Conservation (phyloP, 2,888 invertebrate species). For the Microctonus aethiopoides region DNA sequence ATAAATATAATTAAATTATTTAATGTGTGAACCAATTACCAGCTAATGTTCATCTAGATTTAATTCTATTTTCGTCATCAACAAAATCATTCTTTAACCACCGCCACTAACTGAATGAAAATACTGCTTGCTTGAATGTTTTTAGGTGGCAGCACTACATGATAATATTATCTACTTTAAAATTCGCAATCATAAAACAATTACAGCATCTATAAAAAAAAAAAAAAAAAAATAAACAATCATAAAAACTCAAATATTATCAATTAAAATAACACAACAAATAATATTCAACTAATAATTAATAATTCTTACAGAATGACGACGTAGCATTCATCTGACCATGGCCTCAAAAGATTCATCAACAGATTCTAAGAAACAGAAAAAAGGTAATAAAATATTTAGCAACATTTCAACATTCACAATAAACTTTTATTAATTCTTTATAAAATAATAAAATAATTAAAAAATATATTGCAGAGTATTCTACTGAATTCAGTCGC, state of each 20-base stretch:
- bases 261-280: background rate
- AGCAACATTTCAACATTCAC: background rate
- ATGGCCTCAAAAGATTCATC: conserved; percentile 56
- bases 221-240: too few species aligned
- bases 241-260: too few species aligned
- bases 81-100: background rate
- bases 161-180: background rate
- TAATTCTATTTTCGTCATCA: background rate
- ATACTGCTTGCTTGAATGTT: conserved; percentile 27
- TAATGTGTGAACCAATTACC: conserved; percentile 53
- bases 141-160: conserved; percentile 41
- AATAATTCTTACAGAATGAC: conserved; percentile 53
- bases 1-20: background rate
- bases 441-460: background rate
- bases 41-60: conserved; percentile 24
- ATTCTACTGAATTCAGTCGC: conserved; percentile 52
- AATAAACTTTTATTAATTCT: background rate
- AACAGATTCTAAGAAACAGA: conserved; percentile 50
- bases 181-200: background rate
- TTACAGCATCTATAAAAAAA: too few species aligned
- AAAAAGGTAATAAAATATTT: conserved; percentile 50
- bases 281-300: background rate
- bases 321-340: conserved; percentile 51
- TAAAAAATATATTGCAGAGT: conserved; percentile 42
- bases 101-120: conserved; percentile 37